Percentiles rank a stretch among this genome's conserved stretches.
phyloP scores from a whole-genome alignment of 2,113 vertebrate species.

The Ctenodactylus gundi region DNA sequence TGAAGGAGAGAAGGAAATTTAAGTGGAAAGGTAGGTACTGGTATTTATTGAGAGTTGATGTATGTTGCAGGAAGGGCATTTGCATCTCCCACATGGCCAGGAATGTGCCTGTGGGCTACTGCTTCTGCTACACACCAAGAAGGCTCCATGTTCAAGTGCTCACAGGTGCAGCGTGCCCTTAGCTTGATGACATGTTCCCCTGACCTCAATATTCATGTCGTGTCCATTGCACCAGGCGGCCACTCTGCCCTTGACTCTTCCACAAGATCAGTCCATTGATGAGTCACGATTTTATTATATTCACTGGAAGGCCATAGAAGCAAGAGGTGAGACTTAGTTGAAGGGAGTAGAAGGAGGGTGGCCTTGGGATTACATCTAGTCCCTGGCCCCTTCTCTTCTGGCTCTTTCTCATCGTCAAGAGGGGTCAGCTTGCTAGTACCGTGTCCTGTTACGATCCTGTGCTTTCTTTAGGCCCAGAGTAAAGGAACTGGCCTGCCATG shows the following conservation, averaged over 20 bases:
- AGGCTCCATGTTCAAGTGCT: background rate
- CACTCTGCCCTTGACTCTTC: background rate
- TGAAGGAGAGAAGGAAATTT: background rate
- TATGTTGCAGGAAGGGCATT: background rate
- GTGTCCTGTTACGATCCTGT: background rate
- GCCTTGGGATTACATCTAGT: background rate
- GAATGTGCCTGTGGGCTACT: background rate
- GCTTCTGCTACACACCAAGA: background rate
- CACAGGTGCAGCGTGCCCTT: too few relatives aligned
- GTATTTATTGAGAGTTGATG: background rate
- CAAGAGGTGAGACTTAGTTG: background rate
- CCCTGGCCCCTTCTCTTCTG: background rate
- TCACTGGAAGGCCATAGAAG: background rate
- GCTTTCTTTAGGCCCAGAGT: background rate
- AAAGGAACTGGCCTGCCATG: background rate
- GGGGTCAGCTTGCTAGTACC: background rate
- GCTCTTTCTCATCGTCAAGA: background rate
- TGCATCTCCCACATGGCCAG: background rate
- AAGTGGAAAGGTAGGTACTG: background rate
- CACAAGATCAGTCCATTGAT: background rate
- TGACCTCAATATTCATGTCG: background rate
- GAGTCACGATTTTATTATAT: background rate
- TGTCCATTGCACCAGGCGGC: background rate
- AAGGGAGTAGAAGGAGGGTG: too few relatives aligned
- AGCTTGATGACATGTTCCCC: rapidly evolving